Evolutionary conservation across 2,888 invertebrate genomes (phyloP).

Genomic region (Cephus pygmeus): DNA sequence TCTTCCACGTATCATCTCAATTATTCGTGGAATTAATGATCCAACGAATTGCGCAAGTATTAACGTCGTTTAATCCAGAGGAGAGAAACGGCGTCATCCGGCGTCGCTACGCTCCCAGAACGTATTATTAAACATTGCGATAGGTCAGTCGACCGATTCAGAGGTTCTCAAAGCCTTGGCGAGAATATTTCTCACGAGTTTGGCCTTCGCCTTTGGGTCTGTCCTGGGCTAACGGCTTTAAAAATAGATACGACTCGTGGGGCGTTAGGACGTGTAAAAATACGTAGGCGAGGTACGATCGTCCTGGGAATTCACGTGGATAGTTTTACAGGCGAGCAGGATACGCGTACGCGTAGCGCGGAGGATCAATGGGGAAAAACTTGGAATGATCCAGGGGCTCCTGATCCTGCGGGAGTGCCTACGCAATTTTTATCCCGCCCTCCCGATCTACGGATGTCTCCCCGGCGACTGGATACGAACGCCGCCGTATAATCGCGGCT

Average conservation of each 20-base stretch:
- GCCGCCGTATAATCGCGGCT: conserved; percentile 23
- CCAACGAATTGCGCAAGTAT: conserved; percentile 37
- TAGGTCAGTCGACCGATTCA: conserved; percentile 22
- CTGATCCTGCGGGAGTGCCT: neutral
- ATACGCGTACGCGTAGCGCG: neutral
- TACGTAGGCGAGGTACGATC: neutral
- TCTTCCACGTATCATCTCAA: conserved; percentile 21
- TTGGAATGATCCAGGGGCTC: neutral
- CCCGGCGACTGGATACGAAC: conserved; percentile 25
- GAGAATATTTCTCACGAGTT: neutral
- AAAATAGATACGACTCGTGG: neutral
- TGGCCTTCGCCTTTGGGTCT: neutral
- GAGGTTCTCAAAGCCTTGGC: conserved; percentile 8
- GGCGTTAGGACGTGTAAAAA: neutral
- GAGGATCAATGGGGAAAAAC: neutral
- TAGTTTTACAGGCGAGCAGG: neutral
- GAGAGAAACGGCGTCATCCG: neutral
- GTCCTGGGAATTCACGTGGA: neutral
- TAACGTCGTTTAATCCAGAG: conserved; percentile 2
- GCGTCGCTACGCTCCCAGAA: conserved; percentile 17
- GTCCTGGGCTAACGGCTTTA: neutral
- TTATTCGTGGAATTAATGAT: conserved; percentile 39
- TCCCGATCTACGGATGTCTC: conserved; percentile 24
- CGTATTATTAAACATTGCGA: conserved; percentile 25
- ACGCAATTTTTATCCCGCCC: conserved; percentile 9